Evolutionary conservation across 1,140 invertebrate genomes (phyloP), one percentile per base, ranked within the genome.

Genomic region (Magallana ariakensis): DNA sequence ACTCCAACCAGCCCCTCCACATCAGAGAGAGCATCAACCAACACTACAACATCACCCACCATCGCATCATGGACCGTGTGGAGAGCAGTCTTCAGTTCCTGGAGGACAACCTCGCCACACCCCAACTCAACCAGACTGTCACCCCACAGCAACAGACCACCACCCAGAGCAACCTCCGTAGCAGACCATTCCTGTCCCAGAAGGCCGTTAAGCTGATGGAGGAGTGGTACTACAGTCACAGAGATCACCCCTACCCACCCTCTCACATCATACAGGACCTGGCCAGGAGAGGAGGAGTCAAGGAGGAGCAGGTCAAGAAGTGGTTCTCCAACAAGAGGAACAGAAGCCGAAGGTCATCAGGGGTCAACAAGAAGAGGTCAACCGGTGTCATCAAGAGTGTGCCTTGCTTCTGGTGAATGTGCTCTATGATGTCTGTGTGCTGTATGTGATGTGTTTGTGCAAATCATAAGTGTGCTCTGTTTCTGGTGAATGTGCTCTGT

Each of bases 241-340:
- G 86, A 1, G 87, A 90, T 6, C 90, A 91, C 83, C 91, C 91
- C 11, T 92, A 92, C 83, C 91, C 91, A 3, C 86, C 81, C 4
- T 60, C 55, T 13, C 62, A 60, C 2, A 75, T 87, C n/a, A 87
- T 89, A 19, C 88, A 91, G 26, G n/a, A 66, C 13, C 33, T 92
- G 26, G 90, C 91, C 9, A 80, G 81, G 0, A 53, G 46, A 13
- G 91, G 91, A 16, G 87, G 88, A 33, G 87, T 92, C 60, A 88
- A 66, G 4, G 80, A 88, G 11, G 91, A 92, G 55, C 91, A 92
- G 81, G 91, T 92, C 15, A 92, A 92, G 85, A 92, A 92, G 81
- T 92, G 91, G 91, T 91, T 92, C 66, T 87, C 89, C n/a, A 92
- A 92, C 86, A 92, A 92, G 66, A 84, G 91, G 46, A 91, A 88